phyloP scores from a whole-genome alignment of 2,888 invertebrate species.

The Physocephala rufipes region DNA sequence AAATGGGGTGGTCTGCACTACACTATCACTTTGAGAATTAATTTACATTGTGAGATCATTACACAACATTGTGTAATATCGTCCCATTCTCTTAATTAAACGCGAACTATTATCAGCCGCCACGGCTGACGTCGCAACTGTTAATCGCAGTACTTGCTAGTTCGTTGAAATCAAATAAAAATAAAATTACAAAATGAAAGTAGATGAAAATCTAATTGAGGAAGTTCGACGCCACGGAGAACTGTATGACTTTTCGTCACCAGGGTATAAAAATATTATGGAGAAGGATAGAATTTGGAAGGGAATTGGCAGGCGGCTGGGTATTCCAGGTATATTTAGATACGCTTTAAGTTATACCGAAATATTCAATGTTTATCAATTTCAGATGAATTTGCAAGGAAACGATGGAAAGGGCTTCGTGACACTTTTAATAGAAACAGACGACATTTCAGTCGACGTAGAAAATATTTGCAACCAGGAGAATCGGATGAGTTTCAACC shows the following conservation, averaged over 20 bases:
- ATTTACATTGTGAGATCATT: too few relatives aligned
- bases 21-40: too few relatives aligned
- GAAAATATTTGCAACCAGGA: neutral
- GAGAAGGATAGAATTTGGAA: constrained; percentile 2
- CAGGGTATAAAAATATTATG: neutral
- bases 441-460: neutral
- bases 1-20: too few relatives aligned
- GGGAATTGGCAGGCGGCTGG: neutral
- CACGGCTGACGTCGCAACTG: too few relatives aligned
- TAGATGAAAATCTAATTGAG: neutral
- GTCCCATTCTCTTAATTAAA: too few relatives aligned
- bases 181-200: neutral
- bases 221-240: neutral
- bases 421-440: neutral
- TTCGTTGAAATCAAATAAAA: too few relatives aligned
- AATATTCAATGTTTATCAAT: too few relatives aligned
- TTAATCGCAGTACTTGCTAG: too few relatives aligned
- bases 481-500: neutral
- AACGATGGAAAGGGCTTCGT: neutral
- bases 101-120: too few relatives aligned
- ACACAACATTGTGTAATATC: too few relatives aligned
- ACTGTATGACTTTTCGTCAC: neutral
- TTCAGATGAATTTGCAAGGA: neutral
- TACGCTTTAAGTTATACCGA: too few relatives aligned
- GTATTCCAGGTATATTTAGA: neutral